Evolutionary conservation across 1,140 invertebrate genomes (phyloP).

Genomic region (Glossosoma conforme): DNA sequence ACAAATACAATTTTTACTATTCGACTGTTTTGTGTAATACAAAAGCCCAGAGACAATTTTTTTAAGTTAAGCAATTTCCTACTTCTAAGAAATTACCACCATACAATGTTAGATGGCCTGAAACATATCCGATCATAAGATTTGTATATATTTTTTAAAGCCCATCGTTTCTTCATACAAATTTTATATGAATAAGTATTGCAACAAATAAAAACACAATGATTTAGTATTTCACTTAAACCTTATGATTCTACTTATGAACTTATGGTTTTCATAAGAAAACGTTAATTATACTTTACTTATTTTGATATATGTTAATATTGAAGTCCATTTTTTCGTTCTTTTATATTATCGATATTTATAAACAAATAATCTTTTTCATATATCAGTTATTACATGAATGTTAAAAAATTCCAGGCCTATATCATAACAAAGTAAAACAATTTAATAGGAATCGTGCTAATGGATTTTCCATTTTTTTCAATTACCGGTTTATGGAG

Average conservation of each 20-base stretch:
- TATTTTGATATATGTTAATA: neutral
- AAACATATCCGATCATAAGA: too few species aligned
- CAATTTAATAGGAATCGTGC: neutral
- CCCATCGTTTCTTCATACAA: too few species aligned
- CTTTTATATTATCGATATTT: neutral
- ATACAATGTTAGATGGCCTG: too few species aligned
- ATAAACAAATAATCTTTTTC: neutral
- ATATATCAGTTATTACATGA: neutral
- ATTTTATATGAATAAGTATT: neutral
- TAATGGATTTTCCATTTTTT: slow-evolving; percentile 32
- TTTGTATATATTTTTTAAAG: too few species aligned
- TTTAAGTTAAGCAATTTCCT: too few species aligned
- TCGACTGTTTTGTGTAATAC: too few species aligned
- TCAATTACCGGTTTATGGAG: slow-evolving; percentile 27
- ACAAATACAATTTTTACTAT: too few species aligned
- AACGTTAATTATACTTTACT: neutral
- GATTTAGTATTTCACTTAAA: neutral
- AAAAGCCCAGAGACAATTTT: too few species aligned
- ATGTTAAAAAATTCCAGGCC: neutral
- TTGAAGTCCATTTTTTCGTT: neutral
- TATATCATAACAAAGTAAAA: neutral
- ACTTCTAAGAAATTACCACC: too few species aligned
- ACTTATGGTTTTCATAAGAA: neutral
- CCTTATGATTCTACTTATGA: neutral
- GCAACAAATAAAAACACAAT: neutral